phyloP scores from a whole-genome alignment of 2,888 invertebrate genomes.

The Cheiracanthium punctorium region DNA sequence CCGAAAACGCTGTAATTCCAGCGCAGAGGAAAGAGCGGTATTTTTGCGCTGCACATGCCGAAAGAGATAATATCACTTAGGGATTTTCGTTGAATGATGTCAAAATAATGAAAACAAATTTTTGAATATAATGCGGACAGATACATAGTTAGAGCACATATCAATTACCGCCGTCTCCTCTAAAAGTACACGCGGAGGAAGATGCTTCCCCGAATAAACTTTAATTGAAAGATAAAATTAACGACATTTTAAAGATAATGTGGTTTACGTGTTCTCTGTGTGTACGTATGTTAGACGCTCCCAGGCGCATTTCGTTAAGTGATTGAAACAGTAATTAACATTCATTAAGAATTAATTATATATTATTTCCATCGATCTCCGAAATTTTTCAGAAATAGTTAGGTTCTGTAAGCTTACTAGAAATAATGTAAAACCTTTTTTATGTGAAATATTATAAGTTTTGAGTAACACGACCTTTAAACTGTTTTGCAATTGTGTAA shows the following conservation, averaged over 20 bases:
- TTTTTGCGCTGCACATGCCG: background rate
- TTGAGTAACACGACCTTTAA: too few species aligned
- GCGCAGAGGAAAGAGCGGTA: background rate
- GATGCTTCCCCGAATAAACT: background rate
- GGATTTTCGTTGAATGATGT: background rate
- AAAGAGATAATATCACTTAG: background rate
- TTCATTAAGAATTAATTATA: background rate
- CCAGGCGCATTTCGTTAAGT: background rate
- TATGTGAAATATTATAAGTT: too few species aligned
- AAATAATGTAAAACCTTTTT: too few species aligned
- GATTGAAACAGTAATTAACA: conserved; percentile 11
- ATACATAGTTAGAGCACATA: background rate
- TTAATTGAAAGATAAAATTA: conserved; percentile 10
- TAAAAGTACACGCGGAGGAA: background rate
- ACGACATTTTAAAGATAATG: conserved; percentile 2
- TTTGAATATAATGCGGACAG: background rate
- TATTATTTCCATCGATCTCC: background rate
- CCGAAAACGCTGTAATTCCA: too few species aligned
- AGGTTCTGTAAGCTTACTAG: too few species aligned
- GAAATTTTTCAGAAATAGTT: too few species aligned
- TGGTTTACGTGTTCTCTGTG: background rate
- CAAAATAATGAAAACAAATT: conserved; percentile 4
- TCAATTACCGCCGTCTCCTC: background rate
- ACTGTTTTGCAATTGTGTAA: too few species aligned
- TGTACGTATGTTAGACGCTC: background rate